Percentiles rank a stretch among this genome's conserved stretches.
These are phyloP conservation scores for Trisateles emortualis DNA, from an alignment of 2,888 invertebrate genomes.

Conservation along the genomic window DNA sequence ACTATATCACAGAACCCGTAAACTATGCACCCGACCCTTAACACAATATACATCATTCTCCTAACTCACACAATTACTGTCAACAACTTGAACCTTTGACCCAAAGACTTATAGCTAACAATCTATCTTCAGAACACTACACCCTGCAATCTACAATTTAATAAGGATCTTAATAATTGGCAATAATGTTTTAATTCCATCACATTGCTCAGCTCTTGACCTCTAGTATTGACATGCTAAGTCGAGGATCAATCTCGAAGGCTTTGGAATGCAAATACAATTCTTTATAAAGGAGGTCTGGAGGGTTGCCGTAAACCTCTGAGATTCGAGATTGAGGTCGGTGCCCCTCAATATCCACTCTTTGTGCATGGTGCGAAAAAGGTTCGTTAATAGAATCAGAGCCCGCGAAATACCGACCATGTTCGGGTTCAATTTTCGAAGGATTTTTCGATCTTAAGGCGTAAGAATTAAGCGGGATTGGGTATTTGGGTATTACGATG, in stretches of 20 bases:
- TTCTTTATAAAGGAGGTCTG: slow-evolving; percentile 68
- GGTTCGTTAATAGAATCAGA: slow-evolving; percentile 80
- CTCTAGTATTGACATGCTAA: slow-evolving; percentile 68
- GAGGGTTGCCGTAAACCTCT: slow-evolving; percentile 61
- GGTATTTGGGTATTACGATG: slow-evolving; percentile 30
- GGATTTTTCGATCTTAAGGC: slow-evolving; percentile 45
- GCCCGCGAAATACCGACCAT: slow-evolving; percentile 46
- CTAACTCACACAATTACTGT: slow-evolving; percentile 22
- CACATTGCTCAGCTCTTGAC: slow-evolving; percentile 58
- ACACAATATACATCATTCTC: slow-evolving; percentile 19
- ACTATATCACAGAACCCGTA: too few relatives aligned
- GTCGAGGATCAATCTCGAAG: slow-evolving; percentile 71
- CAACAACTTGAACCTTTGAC: slow-evolving; percentile 25
- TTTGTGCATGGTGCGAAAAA: slow-evolving; percentile 71
- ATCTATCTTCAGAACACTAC: slow-evolving; percentile 20
- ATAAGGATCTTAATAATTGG: slow-evolving; percentile 17
- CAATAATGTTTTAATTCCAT: slow-evolving; percentile 23
- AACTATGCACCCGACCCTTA: slow-evolving; percentile 5
- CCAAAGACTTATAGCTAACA: slow-evolving; percentile 26
- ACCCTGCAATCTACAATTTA: slow-evolving; percentile 12
- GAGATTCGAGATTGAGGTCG: slow-evolving; percentile 72
- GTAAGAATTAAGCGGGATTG: slow-evolving; percentile 38
- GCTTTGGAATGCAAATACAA: slow-evolving; percentile 75
- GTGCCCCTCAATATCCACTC: slow-evolving; percentile 68
- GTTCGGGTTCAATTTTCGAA: slow-evolving; percentile 42